Percentiles rank a stretch among this genome's conserved stretches.
phyloP scores from a whole-genome alignment of 2,888 invertebrate genomes.

The Endotricha flammealis region DNA sequence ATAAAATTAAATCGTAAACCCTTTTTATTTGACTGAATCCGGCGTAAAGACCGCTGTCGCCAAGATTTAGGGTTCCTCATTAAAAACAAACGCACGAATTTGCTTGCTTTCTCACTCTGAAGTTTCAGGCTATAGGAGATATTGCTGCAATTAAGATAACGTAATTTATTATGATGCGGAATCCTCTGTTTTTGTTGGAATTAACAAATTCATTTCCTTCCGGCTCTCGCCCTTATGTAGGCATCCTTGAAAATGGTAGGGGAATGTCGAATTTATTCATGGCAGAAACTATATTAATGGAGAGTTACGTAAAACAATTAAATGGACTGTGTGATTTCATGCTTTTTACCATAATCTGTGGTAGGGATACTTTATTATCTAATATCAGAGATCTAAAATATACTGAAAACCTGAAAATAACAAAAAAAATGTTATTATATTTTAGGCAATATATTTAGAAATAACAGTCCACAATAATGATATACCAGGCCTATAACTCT shows the following conservation, averaged over 20 bases:
- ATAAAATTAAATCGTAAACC: too few relatives aligned
- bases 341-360: too few relatives aligned
- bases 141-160: conserved; percentile 7
- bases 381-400: too few relatives aligned
- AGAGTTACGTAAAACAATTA: too few relatives aligned
- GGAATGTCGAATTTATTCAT: not conserved
- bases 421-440: too few relatives aligned
- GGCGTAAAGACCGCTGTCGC: not conserved
- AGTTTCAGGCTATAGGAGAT: not conserved
- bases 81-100: conserved; percentile 8
- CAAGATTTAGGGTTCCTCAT: conserved; percentile 6
- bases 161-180: conserved; percentile 1
- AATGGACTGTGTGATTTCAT: too few relatives aligned
- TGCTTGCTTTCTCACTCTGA: not conserved
- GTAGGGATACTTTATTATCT: too few relatives aligned
- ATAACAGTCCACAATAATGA: not conserved
- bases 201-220: conserved; percentile 2
- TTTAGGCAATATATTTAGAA: conserved; percentile 4
- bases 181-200: conserved; percentile 2
- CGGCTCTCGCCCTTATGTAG: not conserved
- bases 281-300: too few relatives aligned
- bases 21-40: too few relatives aligned
- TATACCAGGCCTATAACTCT: too few relatives aligned
- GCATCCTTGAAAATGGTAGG: not conserved
- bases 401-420: too few relatives aligned